Evolutionary conservation across 2,888 invertebrate species (phyloP).

Genomic region (Drosophila putrida): DNA sequence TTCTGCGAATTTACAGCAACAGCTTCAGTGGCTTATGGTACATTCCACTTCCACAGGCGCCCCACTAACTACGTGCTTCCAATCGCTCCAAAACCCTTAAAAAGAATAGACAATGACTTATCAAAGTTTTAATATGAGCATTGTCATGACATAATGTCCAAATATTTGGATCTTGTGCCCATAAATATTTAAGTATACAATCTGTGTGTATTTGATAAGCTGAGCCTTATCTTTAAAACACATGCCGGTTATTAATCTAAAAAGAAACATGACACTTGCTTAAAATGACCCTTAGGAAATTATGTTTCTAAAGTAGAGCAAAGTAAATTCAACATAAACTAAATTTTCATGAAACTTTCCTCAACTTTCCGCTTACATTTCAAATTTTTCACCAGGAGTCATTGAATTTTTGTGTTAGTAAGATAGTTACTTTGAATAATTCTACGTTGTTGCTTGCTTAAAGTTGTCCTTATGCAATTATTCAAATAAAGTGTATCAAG

Average conservation of each 20-base stretch:
- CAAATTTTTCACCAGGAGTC: not conserved
- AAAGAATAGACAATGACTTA: conserved; percentile 10
- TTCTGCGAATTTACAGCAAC: conserved; percentile 23
- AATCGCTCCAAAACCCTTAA: not conserved
- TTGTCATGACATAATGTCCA: conserved; percentile 56
- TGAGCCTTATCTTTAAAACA: conserved; percentile 31
- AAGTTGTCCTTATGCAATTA: not conserved
- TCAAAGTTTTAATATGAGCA: conserved; percentile 14
- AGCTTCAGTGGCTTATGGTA: conserved; percentile 24
- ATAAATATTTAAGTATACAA: conserved; percentile 46
- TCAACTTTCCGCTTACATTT: not conserved
- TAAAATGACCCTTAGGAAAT: conserved; percentile 2
- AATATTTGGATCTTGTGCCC: conserved; percentile 61
- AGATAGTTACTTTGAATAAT: not conserved
- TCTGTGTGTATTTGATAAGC: conserved; percentile 57
- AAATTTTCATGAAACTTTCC: not conserved
- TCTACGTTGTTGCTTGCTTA: not conserved
- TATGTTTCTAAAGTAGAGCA: not conserved
- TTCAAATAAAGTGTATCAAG: not conserved
- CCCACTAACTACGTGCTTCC: conserved; percentile 8
- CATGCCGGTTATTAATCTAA: conserved; percentile 16
- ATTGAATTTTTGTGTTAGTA: not conserved
- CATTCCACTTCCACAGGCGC: conserved; percentile 15
- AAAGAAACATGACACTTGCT: conserved; percentile 19
- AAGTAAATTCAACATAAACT: not conserved